Percentiles rank a stretch among this genome's conserved stretches.
Evolutionary conservation across 2,797 vertebrate genomes (phyloP).

Genomic region (Pteropus rufus): DNA sequence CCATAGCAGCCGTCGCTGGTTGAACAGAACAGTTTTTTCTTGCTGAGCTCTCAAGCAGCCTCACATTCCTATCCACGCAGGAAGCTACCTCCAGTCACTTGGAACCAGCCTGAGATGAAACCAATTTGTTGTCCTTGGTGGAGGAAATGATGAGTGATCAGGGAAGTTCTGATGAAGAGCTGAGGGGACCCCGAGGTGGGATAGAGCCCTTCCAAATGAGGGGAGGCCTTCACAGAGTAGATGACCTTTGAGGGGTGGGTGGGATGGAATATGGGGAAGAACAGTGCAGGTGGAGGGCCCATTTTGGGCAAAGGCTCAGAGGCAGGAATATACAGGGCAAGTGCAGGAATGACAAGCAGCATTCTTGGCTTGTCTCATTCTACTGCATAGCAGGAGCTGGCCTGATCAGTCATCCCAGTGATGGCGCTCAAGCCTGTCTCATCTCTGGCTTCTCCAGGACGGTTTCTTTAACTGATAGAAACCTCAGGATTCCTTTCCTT

Average conservation of each 20-base stretch:
- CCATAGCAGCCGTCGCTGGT: background rate
- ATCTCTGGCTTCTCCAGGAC: background rate
- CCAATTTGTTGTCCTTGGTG: background rate
- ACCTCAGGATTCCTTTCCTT: background rate
- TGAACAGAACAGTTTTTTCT: rapidly evolving
- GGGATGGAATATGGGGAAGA: background rate
- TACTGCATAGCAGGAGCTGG: background rate
- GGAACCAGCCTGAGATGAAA: background rate
- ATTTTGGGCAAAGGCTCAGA: background rate
- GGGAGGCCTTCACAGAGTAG: background rate
- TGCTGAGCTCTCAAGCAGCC: background rate
- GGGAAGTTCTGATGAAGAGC: background rate
- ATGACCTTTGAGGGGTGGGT: background rate
- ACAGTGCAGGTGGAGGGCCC: background rate
- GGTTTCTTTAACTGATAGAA: background rate
- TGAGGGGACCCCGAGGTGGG: rapidly evolving
- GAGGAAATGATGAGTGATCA: background rate
- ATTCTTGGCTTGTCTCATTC: rapidly evolving
- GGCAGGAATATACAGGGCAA: background rate
- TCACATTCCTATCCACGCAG: background rate
- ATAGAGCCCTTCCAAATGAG: background rate
- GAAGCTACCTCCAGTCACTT: constrained; percentile 6
- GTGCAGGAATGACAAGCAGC: rapidly evolving
- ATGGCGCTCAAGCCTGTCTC: background rate
- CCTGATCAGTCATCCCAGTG: background rate